Evolutionary conservation across 2,888 invertebrate genomes (phyloP).

Genomic region (Agrenia bidenticulata): DNA sequence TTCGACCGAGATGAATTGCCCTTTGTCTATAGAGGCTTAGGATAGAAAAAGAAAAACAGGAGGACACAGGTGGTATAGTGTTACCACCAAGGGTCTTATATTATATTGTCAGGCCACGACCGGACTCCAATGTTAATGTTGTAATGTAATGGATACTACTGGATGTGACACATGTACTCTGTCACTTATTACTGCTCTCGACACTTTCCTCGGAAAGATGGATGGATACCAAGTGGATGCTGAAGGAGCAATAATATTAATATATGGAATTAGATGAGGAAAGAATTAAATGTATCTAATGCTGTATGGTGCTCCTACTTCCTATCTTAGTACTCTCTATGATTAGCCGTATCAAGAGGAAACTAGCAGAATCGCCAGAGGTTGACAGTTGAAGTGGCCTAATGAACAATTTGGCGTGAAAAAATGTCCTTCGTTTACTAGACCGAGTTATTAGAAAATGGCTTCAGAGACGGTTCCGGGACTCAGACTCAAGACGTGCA

Average conservation of each 20-base stretch:
- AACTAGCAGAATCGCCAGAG: too few relatives aligned
- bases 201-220: constrained; percentile 2
- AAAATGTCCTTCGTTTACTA: too few relatives aligned
- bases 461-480: too few relatives aligned
- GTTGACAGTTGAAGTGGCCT: too few relatives aligned
- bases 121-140: neutral
- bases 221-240: neutral
- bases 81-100: too few relatives aligned
- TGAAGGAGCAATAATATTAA: too few relatives aligned
- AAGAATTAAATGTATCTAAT: neutral
- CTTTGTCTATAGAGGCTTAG: constrained; percentile 6
- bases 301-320: too few relatives aligned
- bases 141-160: constrained; percentile 1
- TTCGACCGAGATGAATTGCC: constrained; percentile 13
- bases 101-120: neutral
- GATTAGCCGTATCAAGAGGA: too few relatives aligned
- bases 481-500: too few relatives aligned
- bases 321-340: too few relatives aligned
- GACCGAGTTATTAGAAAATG: too few relatives aligned
- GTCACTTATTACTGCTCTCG: constrained; percentile 17
- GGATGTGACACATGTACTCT: constrained; percentile 15
- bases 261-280: neutral
- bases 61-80: neutral
- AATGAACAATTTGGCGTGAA: too few relatives aligned
- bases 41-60: neutral